Evolutionary conservation across 2,888 invertebrate species (phyloP).

Genomic region (Xestobium rufovillosum): DNA sequence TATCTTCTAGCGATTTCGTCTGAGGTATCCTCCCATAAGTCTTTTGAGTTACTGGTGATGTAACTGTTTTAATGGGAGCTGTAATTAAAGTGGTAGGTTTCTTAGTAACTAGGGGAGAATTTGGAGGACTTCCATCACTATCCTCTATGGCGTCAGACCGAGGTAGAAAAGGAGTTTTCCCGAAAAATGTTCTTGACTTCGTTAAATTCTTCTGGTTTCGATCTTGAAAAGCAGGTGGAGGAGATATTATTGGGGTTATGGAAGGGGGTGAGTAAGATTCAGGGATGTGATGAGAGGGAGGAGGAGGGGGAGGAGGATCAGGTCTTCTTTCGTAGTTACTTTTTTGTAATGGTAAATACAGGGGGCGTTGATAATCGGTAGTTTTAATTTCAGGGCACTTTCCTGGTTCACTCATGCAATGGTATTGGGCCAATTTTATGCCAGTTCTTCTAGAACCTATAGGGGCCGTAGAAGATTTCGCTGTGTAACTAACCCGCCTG

Average conservation of each 20-base stretch:
- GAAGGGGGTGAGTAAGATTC: slow-evolving; percentile 53
- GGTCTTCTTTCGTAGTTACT: slow-evolving; percentile 36
- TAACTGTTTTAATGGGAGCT: slow-evolving; percentile 16
- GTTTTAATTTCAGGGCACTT: slow-evolving; percentile 11
- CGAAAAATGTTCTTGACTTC: slow-evolving; percentile 38
- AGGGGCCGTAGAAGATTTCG: slow-evolving; percentile 33
- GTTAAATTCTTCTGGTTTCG: slow-evolving; percentile 30
- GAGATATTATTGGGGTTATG: slow-evolving; percentile 62
- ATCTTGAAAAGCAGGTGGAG: slow-evolving; percentile 63
- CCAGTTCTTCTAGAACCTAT: slow-evolving; percentile 42
- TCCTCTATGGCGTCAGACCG: slow-evolving; percentile 50
- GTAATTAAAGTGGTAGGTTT: slow-evolving; percentile 26
- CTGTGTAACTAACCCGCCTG: slow-evolving; percentile 38
- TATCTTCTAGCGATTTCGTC: slow-evolving; percentile 50
- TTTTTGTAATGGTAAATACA: slow-evolving; percentile 36
- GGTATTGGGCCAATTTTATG: slow-evolving; percentile 48
- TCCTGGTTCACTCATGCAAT: slow-evolving; percentile 43
- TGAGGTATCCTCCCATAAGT: slow-evolving; percentile 42
- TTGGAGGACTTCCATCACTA: slow-evolving; percentile 48
- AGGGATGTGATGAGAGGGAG: slow-evolving; percentile 30
- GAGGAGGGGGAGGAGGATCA: slow-evolving; percentile 40
- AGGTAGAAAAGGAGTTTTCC: slow-evolving; percentile 47
- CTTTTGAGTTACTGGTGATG: slow-evolving; percentile 24
- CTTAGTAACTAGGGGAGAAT: slow-evolving; percentile 44
- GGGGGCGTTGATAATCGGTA: slow-evolving; percentile 35